Conservation (phyloP, 2,113 vertebrate species). For the Taurulus bubalis region DNA sequence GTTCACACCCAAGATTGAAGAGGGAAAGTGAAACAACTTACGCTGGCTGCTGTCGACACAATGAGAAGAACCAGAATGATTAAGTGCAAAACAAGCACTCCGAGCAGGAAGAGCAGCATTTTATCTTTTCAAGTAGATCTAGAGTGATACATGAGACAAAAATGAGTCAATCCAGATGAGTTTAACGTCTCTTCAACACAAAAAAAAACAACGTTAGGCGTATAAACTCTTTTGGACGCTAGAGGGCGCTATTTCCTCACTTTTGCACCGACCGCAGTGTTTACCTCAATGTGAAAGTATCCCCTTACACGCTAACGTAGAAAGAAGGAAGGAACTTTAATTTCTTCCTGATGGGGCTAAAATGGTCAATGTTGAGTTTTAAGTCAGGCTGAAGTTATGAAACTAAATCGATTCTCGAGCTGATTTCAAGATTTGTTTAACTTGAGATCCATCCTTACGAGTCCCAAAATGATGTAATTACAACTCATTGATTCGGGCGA, state of each 20-base stretch:
- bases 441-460: slow-evolving; percentile 9
- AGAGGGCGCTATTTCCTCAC: slow-evolving; percentile 64
- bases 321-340: slow-evolving; percentile 37
- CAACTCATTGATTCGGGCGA: background rate
- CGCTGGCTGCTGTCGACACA: slow-evolving; percentile 81
- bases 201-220: background rate
- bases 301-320: slow-evolving; percentile 64
- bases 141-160: background rate
- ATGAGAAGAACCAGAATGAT: slow-evolving; percentile 81
- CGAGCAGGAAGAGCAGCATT: slow-evolving; percentile 83
- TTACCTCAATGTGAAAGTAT: slow-evolving; percentile 76
- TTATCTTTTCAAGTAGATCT: slow-evolving; percentile 77
- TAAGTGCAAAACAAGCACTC: slow-evolving; percentile 81
- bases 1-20: background rate
- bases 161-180: slow-evolving; percentile 13
- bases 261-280: slow-evolving; percentile 69
- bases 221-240: slow-evolving; percentile 24
- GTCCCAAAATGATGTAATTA: background rate
- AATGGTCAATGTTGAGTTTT: slow-evolving; percentile 3
- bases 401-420: background rate
- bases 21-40: slow-evolving; percentile 61
- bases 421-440: background rate
- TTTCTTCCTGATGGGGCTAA: slow-evolving; percentile 21
- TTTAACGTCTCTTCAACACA: background rate
- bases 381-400: background rate